Base-by-base conservation (phyloP, 1,140 invertebrate genomes). In the Acromyrmex charruanus region DNA sequence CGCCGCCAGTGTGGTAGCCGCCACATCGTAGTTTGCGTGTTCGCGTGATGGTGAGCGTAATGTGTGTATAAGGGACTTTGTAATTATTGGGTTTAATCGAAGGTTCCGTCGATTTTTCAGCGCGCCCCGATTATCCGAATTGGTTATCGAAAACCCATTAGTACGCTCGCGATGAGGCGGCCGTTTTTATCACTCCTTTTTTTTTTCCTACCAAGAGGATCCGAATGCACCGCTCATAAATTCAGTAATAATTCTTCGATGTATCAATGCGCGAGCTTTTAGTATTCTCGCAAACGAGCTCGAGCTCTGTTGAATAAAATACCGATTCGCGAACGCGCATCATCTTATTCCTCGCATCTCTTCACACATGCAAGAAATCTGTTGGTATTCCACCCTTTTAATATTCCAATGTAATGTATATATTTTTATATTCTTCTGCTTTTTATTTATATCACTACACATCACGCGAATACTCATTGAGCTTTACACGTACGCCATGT, bases 71-170 rank as follows among this genome's bases (percentile, higher is more conserved):
- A 74, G 80, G 39, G 53, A 84, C 80, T 84, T 84, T 74, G 80
- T 84, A 84, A 84, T 84, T 84, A 84, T 84, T 84, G 55, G 69
- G 25, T 84, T 74, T 61, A 74, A 84, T 71, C 80, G 68, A 74
- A 84, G 80, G 53, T 61, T 61, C 68, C 39, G 79, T 82, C 80
- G 25, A 44, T 84, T 84, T 84, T 84, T 84, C 80, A 84, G 35
- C 55, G 39, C 69, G 68, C 51, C 59, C 79, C 80, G 80, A 84
- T 84, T 84, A 84, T 84, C 69, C 80, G 80, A 74, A 84, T 84
- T 84, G 80, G 80, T 74, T 84, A 84, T 84, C 80, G 80, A 84
- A 74, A 84, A 84, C 16, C 80, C 80, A 84, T 84, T 39, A 39
- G 35, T 39, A 39, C 68, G 39, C 80, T 31, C 68, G 53, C 69